Percentiles rank a stretch among this genome's conserved stretches.
Evolutionary conservation across 2,113 vertebrate genomes (phyloP).

Genomic region (Lampris megalopsis): DNA sequence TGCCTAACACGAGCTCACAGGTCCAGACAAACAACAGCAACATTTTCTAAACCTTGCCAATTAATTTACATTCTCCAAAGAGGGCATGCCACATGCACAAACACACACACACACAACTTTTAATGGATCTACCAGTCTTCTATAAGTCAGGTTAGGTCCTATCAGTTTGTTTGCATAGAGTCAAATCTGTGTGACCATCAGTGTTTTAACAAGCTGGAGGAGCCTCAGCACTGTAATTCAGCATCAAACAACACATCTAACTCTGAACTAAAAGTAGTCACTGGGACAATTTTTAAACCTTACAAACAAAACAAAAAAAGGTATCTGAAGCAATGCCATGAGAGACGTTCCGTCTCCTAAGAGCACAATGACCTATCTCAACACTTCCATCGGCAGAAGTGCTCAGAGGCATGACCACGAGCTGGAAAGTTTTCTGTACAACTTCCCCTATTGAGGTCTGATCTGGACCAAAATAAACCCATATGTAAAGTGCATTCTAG

Average conservation of each 20-base stretch:
- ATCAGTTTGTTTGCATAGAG: not conserved
- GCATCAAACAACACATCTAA: not conserved
- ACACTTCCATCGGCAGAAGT: not conserved
- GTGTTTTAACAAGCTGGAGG: too few species aligned
- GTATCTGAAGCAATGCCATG: not conserved
- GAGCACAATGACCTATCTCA: not conserved
- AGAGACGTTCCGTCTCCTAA: not conserved
- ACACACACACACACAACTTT: not conserved
- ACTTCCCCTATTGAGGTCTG: conserved; percentile 20
- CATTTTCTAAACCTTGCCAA: conserved; percentile 59
- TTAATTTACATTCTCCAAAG: conserved; percentile 40
- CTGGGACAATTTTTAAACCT: not conserved
- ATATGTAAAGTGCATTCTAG: conserved; percentile 36
- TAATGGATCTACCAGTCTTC: not conserved
- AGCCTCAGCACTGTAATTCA: too few species aligned
- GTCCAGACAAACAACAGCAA: conserved; percentile 7
- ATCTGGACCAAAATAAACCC: conserved; percentile 31
- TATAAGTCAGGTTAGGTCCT: not conserved
- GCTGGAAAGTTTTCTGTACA: conserved; percentile 7
- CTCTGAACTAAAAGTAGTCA: not conserved
- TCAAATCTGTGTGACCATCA: too few species aligned
- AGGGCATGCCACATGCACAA: not conserved
- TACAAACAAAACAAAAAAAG: not conserved
- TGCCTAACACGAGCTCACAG: not conserved
- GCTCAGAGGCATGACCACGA: not conserved